Percentiles rank a stretch among this genome's conserved stretches.
Conservation (phyloP, 2,888 invertebrate genomes). For the Nezara viridula region DNA sequence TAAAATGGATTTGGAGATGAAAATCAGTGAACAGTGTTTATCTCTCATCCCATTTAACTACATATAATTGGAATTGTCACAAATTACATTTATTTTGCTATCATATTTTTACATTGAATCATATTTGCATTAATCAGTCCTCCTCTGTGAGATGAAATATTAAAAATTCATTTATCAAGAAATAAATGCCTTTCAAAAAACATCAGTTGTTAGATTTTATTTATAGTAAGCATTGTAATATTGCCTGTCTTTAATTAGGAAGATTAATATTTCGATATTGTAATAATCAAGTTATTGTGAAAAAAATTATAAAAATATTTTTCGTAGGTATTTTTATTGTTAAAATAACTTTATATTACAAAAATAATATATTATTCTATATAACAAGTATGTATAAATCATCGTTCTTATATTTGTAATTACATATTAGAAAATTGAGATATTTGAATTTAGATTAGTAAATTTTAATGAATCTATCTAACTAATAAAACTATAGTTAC, state of each 20-base stretch:
- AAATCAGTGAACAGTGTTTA: too few species aligned
- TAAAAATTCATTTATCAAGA: background rate
- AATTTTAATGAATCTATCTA: background rate
- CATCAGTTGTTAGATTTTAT: background rate
- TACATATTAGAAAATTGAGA: background rate
- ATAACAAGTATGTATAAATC: background rate
- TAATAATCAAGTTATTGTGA: background rate
- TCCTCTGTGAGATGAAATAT: too few species aligned
- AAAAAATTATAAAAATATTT: background rate
- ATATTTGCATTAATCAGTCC: background rate
- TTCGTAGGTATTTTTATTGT: background rate
- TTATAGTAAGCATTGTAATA: background rate
- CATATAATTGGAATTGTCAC: too few species aligned
- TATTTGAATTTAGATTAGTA: background rate
- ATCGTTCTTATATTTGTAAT: background rate
- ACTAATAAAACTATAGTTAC: background rate
- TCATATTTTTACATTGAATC: too few species aligned
- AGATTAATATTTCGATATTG: background rate
- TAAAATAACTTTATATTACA: background rate
- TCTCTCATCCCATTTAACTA: too few species aligned
- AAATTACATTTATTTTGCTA: too few species aligned
- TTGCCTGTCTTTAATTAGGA: background rate
- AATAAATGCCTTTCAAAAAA: background rate
- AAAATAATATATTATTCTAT: background rate
- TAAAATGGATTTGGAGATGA: too few species aligned